Percentiles rank a stretch among this genome's conserved stretches.
These are phyloP conservation scores for Notamacropus eugenii DNA, from an alignment of 2,797 vertebrate species.

Conservation along the genomic window DNA sequence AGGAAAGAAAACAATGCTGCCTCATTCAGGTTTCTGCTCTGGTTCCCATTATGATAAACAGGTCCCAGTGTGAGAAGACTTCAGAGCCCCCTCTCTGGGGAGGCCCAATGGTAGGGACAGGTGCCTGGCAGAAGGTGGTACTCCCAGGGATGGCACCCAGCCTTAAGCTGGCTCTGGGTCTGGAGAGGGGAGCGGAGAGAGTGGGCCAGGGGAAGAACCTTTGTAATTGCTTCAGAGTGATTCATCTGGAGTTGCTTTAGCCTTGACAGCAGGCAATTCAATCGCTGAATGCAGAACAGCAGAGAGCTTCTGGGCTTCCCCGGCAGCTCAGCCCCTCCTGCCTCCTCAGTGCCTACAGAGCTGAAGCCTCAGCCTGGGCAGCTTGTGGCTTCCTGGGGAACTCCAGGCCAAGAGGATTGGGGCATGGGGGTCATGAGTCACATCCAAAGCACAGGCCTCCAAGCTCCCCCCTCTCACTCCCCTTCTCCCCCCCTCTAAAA, in stretches of 20 bases:
- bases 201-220: constrained; percentile 14
- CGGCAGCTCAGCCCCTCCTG: not conserved
- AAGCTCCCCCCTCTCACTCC: not conserved
- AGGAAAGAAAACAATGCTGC: not conserved
- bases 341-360: not conserved
- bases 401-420: not conserved
- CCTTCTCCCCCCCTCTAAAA: not conserved
- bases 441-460: not conserved
- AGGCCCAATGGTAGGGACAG: constrained; percentile 81
- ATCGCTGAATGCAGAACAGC: not conserved
- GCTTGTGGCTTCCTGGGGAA: not conserved
- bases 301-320: not conserved
- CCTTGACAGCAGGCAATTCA: constrained; percentile 80
- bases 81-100: constrained; percentile 68
- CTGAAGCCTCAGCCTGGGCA: not conserved
- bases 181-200: not conserved
- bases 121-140: constrained; percentile 80
- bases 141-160: constrained; percentile 70
- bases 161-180: constrained; percentile 1
- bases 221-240: constrained; percentile 79
- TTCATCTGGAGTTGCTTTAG: constrained; percentile 84
- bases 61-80: constrained; percentile 72
- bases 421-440: not conserved
- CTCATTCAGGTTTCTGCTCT: constrained; percentile 59
- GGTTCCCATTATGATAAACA: constrained; percentile 82